Evolutionary conservation across 2,113 vertebrate species (phyloP), one percentile per base, ranked within the genome.

Genomic region (Plotosus lineatus): DNA sequence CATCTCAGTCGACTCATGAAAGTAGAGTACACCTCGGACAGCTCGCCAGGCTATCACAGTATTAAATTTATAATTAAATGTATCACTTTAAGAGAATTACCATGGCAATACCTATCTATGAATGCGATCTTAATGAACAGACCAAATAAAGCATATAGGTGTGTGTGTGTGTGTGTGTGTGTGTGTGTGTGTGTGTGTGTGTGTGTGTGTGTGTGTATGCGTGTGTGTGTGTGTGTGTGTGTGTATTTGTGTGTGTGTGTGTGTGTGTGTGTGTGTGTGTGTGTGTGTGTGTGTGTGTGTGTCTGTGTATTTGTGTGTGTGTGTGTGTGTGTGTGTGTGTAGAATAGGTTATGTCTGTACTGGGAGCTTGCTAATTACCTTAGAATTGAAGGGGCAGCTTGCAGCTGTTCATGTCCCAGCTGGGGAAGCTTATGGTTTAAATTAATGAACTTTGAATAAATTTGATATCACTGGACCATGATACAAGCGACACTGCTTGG

Each of bases 401-500:
- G 65, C 81, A 82, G 81, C 75, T 82, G 81, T 82, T 82, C 66
- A 31, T 31, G 33, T 69, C 66, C 75, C 81, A 73, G 75, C 65
- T 82, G 81, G 75, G 75, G 46, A 78, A 26, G 36, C 44, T 63
- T 73, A 60, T 42, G 56, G 63, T 71, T 48, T 69, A 82, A 76
- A 77, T 82, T 58, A 60, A 56, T 71, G 56, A 80, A 80, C 51
- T 19, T 48, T 19, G 51, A 56, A 68, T 60, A 80, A 60, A 80
- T 80, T n/a, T 38, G 46, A 19, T 36, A 60, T 56, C 51, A 28
- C 50, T 15, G 10, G 36, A 38, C 65, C 17, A 56, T 69, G 46
- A 56, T 72, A 82, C 38, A 58, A 60, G 63, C 42, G 28, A n/a
- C 26, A 48, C 21, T 60, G 19, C 40, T n/a, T 60, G 26, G 21